Conservation (phyloP, 2,113 vertebrate species). For the Phrynocephalus versicolor region DNA sequence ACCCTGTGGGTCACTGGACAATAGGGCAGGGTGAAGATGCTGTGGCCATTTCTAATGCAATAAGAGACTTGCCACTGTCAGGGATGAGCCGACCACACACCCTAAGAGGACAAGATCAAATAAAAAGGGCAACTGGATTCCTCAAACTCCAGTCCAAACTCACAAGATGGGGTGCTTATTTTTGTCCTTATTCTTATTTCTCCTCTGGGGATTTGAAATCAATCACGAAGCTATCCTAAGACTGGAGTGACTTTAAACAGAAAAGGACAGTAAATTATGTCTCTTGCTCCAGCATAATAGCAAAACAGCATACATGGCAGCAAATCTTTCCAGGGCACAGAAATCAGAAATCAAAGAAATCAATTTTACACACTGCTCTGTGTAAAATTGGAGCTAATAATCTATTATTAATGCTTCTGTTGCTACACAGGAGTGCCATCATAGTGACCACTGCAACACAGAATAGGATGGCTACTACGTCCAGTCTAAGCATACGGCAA, state of each 20-base stretch:
- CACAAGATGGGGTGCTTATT: accelerated
- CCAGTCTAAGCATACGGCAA: neutral
- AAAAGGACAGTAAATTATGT: neutral
- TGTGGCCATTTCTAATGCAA: too few species aligned
- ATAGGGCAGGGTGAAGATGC: too few species aligned
- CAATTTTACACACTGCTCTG: neutral
- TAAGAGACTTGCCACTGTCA: too few species aligned
- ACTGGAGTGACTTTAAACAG: neutral
- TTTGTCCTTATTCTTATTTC: neutral
- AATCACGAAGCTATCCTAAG: neutral
- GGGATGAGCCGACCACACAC: too few species aligned
- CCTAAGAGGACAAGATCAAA: too few species aligned
- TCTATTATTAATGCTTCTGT: neutral
- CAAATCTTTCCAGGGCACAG: neutral
- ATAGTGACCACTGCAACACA: neutral
- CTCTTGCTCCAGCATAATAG: neutral
- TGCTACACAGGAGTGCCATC: neutral
- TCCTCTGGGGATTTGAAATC: neutral
- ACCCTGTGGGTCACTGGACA: too few species aligned
- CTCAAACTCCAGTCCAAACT: neutral
- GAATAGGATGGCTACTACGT: neutral
- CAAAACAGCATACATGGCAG: neutral
- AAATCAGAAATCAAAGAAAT: neutral
- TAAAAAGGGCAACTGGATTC: neutral
- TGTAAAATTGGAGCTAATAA: neutral